A percentile compares a stretch with the other conserved stretches of the same genome.
These are phyloP conservation scores for Palloptera scutellata DNA, from an alignment of 2,888 invertebrate genomes.

Conservation along the genomic window DNA sequence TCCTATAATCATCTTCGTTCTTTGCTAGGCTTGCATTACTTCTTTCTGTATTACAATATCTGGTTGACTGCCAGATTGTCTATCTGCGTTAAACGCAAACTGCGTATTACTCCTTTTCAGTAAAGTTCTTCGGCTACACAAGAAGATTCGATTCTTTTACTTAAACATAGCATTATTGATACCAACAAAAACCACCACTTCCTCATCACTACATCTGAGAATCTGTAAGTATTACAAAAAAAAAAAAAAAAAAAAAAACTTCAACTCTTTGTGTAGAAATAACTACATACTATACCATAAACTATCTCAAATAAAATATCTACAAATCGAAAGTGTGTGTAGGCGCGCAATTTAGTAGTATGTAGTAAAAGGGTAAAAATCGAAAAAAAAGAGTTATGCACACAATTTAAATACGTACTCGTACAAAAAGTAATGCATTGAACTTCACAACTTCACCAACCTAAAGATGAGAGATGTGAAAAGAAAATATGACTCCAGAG, in stretches of 20 bases:
- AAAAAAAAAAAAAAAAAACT: not conserved
- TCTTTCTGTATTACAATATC: too few relatives aligned
- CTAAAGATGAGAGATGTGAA: too few relatives aligned
- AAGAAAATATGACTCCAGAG: conserved; percentile 1
- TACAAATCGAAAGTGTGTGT: conserved; percentile 3
- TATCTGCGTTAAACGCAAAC: too few relatives aligned
- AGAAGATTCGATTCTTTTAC: too few relatives aligned
- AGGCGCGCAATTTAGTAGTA: conserved; percentile 7
- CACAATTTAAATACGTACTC: not conserved
- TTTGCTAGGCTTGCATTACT: too few relatives aligned
- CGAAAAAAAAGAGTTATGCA: not conserved
- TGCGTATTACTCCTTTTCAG: too few relatives aligned
- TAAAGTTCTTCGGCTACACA: too few relatives aligned
- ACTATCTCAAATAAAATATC: conserved; percentile 1
- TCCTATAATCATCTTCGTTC: too few relatives aligned
- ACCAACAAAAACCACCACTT: too few relatives aligned
- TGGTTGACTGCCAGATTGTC: too few relatives aligned
- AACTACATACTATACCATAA: not conserved
- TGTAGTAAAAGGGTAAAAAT: not conserved
- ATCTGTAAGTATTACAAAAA: not conserved
- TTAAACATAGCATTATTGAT: too few relatives aligned
- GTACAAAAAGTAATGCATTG: not conserved
- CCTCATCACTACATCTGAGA: too few relatives aligned
- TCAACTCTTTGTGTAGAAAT: not conserved
- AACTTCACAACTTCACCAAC: not conserved